Base-by-base conservation (phyloP, 2,113 vertebrate genomes). In the Promerops cafer region DNA sequence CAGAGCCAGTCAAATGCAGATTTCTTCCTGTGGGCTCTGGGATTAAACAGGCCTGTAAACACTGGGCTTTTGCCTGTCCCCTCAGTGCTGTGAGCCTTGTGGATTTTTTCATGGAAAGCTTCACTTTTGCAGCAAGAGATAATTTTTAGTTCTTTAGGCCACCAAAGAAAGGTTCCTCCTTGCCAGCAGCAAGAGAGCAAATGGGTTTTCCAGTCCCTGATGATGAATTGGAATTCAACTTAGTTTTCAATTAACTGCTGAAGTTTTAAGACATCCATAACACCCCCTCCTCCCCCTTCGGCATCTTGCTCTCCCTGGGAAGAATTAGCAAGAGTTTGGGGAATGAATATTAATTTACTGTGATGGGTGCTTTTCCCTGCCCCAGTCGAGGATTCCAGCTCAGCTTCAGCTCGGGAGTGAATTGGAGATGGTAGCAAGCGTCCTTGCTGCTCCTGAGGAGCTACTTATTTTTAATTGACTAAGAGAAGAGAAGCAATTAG, bases 401-500 rank as follows among this genome's bases (percentile, higher is more conserved):
- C n/a, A 0, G 71, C 35, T 44, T 39, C 23, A 9, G 56, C 52
- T 89, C 13, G 1, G 14, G 23, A 74, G 80, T 7, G 83, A 66
- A 42, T 3, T 79, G 89, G 53, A 79, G 93, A 79, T 49, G 53
- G 83, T 39, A 10, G 74, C 77, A 27, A 2, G 20, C 3, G 30
- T 52, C 70, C 50, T 56, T 40, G 1, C 74, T 71, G 83, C 89
- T 95, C 91, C 83, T 63, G 83, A 87, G 93, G 89, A 95, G 95
- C 95, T 94, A 40, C 96, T 94, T 87, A 21, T 52, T 94, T 83
- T 87, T 95, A 93, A 93, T 84, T 93, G 89, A 68, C 87, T 84
- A 61, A 84, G 93, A 65, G 91, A 76, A 94, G 84, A 85, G 94
- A 85, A 85, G 95, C 94, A 93, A 85, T 95, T 95, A 93, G 78